Base-by-base conservation (phyloP, 1,140 invertebrate genomes). In the Aphidius ervi region DNA sequence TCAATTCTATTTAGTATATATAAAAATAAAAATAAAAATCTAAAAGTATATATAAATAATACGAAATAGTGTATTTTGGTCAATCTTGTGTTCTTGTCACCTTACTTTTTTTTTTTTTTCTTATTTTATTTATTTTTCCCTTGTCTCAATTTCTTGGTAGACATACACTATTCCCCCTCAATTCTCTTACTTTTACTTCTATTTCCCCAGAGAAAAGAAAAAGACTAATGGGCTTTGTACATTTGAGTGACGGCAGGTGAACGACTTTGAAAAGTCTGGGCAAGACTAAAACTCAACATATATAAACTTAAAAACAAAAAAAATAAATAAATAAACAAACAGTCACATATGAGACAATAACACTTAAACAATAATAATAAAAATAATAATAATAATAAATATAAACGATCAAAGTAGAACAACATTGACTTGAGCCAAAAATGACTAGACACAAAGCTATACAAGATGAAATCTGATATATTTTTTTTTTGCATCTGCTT, bases 161-260 rank as follows among this genome's bases (percentile, higher is more conserved):
- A 2, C 4, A 7, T 10, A 7, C 42, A 43, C 42, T 43, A 43
- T 54, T 37, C 41, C 52, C 40, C 42, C 52, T 39, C 52, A 54
- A 41, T 20, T 5, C 39, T n/a, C 39, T 37, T 52, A 16, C 52
- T 54, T 40, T 54, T 54, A 54, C 52, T 54, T 54, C 41, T 54
- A 54, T 54, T 54, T 54, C 52, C 52, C 52, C 42, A 10, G 52
- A 54, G 52, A 40, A 41, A 31, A 40, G 52, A 54, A 54, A 54
- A 54, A 54, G 52, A 54, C 52, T 54, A 54, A 54, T 54, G 52
- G 52, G 52, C 52, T 54, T 54, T n/a, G 52, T 54, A 54, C 52
- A 40, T 54, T 54, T 54, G 52, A 54, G 52, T 54, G 52, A 54
- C 52, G 52, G 52, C 39, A 54, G 52, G 52, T 41, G 16, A 16